Percentiles rank a stretch among this genome's conserved stretches.
Conservation (phyloP, 2,888 invertebrate species). For the Drosophila hamatofila region DNA sequence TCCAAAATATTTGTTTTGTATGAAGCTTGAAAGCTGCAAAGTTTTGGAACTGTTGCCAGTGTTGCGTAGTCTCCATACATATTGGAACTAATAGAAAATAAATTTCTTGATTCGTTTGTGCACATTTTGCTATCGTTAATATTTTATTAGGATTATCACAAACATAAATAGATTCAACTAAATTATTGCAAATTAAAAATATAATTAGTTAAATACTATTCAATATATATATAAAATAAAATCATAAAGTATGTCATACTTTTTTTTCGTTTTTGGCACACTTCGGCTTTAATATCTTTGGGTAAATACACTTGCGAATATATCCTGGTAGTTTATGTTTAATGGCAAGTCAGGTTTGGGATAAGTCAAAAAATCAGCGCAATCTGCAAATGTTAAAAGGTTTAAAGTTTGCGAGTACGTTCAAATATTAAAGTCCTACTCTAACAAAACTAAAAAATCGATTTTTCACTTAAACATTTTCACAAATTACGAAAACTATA, state of each 20-base stretch:
- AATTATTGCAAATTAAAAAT: conserved; percentile 59
- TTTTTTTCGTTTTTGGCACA: conserved; percentile 65
- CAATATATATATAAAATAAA: conserved; percentile 51
- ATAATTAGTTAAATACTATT: conserved; percentile 58
- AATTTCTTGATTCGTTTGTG: conserved; percentile 19
- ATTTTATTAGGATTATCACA: conserved; percentile 75
- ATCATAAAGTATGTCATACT: conserved; percentile 32
- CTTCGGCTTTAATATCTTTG: conserved; percentile 27
- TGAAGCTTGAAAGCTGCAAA: conserved; percentile 55
- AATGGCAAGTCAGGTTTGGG: conserved; percentile 36
- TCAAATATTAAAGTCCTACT: neutral
- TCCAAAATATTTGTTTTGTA: conserved; percentile 44
- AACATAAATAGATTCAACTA: conserved; percentile 65
- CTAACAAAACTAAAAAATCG: too few relatives aligned
- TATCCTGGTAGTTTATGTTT: conserved; percentile 20
- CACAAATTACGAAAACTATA: neutral
- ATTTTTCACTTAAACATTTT: neutral
- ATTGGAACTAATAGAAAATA: neutral
- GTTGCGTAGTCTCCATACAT: conserved; percentile 29
- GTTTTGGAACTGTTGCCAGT: conserved; percentile 41
- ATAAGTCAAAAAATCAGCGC: conserved; percentile 2
- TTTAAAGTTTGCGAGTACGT: neutral
- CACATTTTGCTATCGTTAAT: conserved; percentile 30
- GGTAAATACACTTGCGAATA: conserved; percentile 34
- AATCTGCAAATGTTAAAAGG: conserved; percentile 24